These are phyloP conservation scores for Galaxea fascicularis DNA, from an alignment of 92 coral and sea anemone genomes.

Conservation along the genomic window DNA sequence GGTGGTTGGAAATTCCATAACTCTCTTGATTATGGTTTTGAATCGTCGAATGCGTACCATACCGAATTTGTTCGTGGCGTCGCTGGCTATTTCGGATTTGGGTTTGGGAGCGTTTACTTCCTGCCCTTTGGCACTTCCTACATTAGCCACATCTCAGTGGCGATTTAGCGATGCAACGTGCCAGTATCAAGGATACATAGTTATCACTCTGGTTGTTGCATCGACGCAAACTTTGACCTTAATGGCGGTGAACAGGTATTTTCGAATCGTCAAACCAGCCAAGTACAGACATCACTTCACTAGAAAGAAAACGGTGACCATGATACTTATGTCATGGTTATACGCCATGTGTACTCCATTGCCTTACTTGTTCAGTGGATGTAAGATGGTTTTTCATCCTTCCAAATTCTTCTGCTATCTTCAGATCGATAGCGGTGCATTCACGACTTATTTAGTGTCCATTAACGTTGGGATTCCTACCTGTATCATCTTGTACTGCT, in stretches of 20 bases:
- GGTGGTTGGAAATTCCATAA: constrained; percentile 62
- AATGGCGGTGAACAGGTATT: constrained; percentile 74
- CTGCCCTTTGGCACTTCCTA: constrained; percentile 49
- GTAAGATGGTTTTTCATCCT: constrained; percentile 70
- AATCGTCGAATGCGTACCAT: constrained; percentile 49
- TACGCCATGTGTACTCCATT: constrained; percentile 41
- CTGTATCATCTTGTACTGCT: constrained; percentile 49
- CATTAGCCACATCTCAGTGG: constrained; percentile 53
- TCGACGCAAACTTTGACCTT: constrained; percentile 69
- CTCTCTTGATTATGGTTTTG: constrained; percentile 44
- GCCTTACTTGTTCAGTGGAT: constrained; percentile 66
- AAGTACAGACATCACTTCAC: constrained; percentile 62
- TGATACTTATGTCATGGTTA: constrained; percentile 53
- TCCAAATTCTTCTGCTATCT: constrained; percentile 69
- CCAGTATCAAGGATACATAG: constrained; percentile 68
- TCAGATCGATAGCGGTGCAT: constrained; percentile 30
- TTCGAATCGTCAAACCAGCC: constrained; percentile 61
- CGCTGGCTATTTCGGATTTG: constrained; percentile 71
- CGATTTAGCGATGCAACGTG: constrained; percentile 66
- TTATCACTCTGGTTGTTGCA: constrained; percentile 47
- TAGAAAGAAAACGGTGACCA: constrained; percentile 16
- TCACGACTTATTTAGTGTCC: constrained; percentile 38
- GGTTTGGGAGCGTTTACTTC: constrained; percentile 50
- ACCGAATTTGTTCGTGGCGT: constrained; percentile 62
- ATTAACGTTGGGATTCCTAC: constrained; percentile 58